Evolutionary conservation across 2,113 vertebrate genomes (phyloP).

Genomic region (Syngnathoides biaculeatus): DNA sequence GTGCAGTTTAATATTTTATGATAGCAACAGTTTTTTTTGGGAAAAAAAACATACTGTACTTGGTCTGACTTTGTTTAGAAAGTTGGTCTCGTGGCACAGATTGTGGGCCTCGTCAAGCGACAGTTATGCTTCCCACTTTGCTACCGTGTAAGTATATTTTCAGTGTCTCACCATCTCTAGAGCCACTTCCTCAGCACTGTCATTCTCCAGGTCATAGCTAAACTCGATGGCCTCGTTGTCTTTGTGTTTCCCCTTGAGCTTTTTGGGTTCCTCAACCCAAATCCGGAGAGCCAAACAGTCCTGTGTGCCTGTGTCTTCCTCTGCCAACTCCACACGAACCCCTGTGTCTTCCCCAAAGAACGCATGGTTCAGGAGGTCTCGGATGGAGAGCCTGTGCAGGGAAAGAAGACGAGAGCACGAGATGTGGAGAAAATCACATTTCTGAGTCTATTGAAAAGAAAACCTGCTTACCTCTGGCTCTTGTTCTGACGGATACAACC

Average conservation of each 20-base stretch:
- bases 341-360: constrained; percentile 95
- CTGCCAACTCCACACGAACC: constrained; percentile 88
- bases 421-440: not conserved
- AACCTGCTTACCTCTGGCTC: constrained; percentile 78
- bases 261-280: constrained; percentile 95
- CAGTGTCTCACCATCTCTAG: constrained; percentile 85
- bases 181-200: constrained; percentile 89
- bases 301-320: constrained; percentile 80
- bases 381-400: constrained; percentile 79
- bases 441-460: constrained; percentile 4
- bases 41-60: no score
- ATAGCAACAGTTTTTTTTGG: no score
- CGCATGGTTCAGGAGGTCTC: constrained; percentile 83
- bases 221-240: constrained; percentile 98
- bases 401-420: not conserved
- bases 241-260: constrained; percentile 94
- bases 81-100: no score
- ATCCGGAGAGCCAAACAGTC: constrained; percentile 84
- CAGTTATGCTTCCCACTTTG: not conserved
- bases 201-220: constrained; percentile 87
- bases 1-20: no score
- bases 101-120: no score
- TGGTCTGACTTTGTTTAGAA: no score
- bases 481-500: constrained; percentile 91
- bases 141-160: not conserved